Base-by-base conservation (phyloP, 2,797 vertebrate species). In the Brachymystax lenok region DNA sequence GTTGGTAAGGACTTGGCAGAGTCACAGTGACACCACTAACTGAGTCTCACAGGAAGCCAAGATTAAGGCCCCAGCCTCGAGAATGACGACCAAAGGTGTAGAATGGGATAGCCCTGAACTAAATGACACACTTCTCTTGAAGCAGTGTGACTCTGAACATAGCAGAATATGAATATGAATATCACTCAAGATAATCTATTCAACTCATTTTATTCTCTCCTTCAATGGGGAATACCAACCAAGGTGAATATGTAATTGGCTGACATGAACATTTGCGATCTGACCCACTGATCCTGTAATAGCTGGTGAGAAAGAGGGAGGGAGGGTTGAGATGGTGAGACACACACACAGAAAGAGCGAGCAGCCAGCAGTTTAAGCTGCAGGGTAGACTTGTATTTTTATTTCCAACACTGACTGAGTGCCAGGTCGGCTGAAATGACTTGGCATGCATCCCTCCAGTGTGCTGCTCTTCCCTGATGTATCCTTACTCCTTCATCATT, bases 21-120 rank as follows among this genome's bases (percentile, higher is more conserved):
- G 50, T 66, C 51, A 54, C 28, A 52, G 52, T 74, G 78, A 82
- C 78, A 70, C 64, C 46, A 52, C 74, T 77, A 70, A 83, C 79
- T 70, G 74, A 82, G 79, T 85, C 78, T 75, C 30, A 75, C 67
- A 73, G 40, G 52, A 75, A 50, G 63, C 75, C 64, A 27, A 40
- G 28, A 75, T 21, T 61, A 40, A 52, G 69, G 24, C 19, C 3
- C 40, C 16, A 16, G 27, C 33, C 54, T 24, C 61, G 0, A 46
- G 14, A 27, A 50, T 7, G 24, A 24, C 1, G 40, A 27, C 10
- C 14, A 52, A 35, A 61, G 33, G 63, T 75, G 56, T 64, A 51
- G 21, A 19, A 14, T 35, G 50, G 7, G 17, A 72, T n/a, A 59
- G 21, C 24, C 0, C 4, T 54, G 56, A 82, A 17, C 72, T n/a